Evolutionary conservation across 2,797 vertebrate genomes (phyloP).

Genomic region (Paramormyrops hopkinsi): DNA sequence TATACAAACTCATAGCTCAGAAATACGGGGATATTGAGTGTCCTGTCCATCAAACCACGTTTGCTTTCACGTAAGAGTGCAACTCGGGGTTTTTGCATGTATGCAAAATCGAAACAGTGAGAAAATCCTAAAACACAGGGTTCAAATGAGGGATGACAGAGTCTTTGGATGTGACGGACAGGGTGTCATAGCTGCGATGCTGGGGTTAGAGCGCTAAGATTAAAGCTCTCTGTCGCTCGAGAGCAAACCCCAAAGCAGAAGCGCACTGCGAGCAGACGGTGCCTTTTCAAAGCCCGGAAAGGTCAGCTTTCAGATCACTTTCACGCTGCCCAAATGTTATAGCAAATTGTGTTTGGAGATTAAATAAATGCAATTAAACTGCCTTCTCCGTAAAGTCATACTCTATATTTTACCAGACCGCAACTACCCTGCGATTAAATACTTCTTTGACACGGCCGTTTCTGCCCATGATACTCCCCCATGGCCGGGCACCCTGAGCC

Average conservation of each 20-base stretch:
- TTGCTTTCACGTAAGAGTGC: not conserved
- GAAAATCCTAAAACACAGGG: not conserved
- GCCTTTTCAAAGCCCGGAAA: not conserved
- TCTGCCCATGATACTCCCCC: not conserved
- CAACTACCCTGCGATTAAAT: not conserved
- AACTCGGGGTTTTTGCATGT: not conserved
- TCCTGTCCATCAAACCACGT: not conserved
- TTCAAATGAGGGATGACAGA: not conserved
- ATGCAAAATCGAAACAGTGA: not conserved
- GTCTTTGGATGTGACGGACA: not conserved
- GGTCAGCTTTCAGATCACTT: not conserved
- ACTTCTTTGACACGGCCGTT: not conserved
- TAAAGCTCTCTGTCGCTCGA: not conserved
- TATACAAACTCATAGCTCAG: not conserved
- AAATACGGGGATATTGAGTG: not conserved
- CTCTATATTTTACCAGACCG: not conserved
- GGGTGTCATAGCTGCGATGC: not conserved
- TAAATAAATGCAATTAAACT: not conserved
- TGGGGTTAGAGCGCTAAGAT: not conserved
- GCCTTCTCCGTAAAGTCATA: not conserved
- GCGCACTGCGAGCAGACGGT: not conserved
- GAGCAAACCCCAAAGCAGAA: not conserved
- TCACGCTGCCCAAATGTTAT: not conserved
- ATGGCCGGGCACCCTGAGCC: not conserved
- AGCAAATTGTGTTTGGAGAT: not conserved